Base-by-base conservation (phyloP, 1,140 invertebrate species). In the Psilanteris sp. region DNA sequence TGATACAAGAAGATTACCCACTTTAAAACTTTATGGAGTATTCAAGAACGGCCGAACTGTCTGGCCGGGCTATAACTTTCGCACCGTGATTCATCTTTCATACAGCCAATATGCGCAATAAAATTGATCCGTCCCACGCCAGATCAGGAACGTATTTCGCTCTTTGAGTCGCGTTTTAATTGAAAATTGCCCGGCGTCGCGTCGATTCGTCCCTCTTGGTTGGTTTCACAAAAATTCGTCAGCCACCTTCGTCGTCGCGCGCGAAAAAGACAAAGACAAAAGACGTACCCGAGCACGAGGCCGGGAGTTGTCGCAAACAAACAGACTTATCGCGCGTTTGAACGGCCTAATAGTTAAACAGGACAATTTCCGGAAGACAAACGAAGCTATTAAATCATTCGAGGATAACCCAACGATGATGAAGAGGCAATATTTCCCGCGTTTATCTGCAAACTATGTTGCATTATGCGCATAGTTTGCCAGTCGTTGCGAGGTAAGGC, bases 391-490 rank as follows among this genome's bases (percentile, higher is more conserved):
- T 46, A 50, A 61, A 71, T 71, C 7, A 61, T 31, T 50, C 67
- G 44, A 48, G 37, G 46, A 36, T 54, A 61, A 37, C 8, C 18
- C 15, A 31, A 41, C 48, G 50, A 11, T 73, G 55, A 72, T 55
- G 55, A 64, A 61, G 57, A 52, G 41, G 52, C 50, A 59, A 64
- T 72, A 73, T 66, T 43, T 8, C 15, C 24, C 24, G 27, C 59
- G 48, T 46, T 72, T 72, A 41, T 50, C 39, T 44, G 39, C 46
- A 48, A 64, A 66, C 59, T 66, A 66, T 31, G 34, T 24, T 59
- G 59, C 43, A 73, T 59, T 41, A 73, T 73, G 70, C 70, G 52
- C 41, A 37, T 50, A 68, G 64, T 48, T 57, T 29, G 64, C 32
- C 1, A 37, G 16, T 54, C 48, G 50, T 50, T 62, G 46, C 57